Evolutionary conservation across 30 jellyfish, hydroid and myxozoan genomes (phyloP), one percentile per base, ranked within the genome.

Genomic region (Hydra vulgaris): DNA sequence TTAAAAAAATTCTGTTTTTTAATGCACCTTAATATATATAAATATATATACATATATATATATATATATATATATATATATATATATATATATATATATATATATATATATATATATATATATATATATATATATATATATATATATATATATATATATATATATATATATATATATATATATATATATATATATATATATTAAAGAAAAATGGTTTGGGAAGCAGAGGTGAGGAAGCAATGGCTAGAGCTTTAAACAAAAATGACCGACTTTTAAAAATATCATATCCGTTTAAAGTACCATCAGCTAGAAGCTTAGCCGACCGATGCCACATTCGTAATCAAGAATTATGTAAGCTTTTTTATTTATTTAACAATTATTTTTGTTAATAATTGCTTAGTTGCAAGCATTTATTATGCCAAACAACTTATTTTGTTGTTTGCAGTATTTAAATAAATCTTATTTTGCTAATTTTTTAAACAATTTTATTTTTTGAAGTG

Each of bases 171-270:
- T n/a, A n/a, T n/a, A n/a, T n/a, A n/a, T n/a, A n/a, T n/a, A n/a
- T n/a, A n/a, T n/a, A 40, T 3, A 40, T 40, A 3, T 40, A 5
- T 12, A 40, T 3, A 40, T 12, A 3, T 68, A 8, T 80, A 1
- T 23, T 0, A 23, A 22, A 80, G 87, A 80, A 80, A 80, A 74
- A 80, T 66, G 87, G 87, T 25, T 70, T 80, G 71, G 87, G 87
- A 80, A 66, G 81, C 27, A 74, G 87, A 25, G 87, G 87, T 18
- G 87, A 80, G 27, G 87, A 80, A 70, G 87, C 87, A 0, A 80
- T 80, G 87, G 87, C 87, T 4, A 18, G 83, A 15, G 87, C 87
- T 25, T 26, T 80, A 66, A 70, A 80, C 54, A 80, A 80, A 80
- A 80, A 80, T 27, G 87, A 80, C 21, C 68, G 81, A 16, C 81